Evolutionary conservation across 2,888 invertebrate species (phyloP).

Genomic region (Acanthosepion pharaonis): DNA sequence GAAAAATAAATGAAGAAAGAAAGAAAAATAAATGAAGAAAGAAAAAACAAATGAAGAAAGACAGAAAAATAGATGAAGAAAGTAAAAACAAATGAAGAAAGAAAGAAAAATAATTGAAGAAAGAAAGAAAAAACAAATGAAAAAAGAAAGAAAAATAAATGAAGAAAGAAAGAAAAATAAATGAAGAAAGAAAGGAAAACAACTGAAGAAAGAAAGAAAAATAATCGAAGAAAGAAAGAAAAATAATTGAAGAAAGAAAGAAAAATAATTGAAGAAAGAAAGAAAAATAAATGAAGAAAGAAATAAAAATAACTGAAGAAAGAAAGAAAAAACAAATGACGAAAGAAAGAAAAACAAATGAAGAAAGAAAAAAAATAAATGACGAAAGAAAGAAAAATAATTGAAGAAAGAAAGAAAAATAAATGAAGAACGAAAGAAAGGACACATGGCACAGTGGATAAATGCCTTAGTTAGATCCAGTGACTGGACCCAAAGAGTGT

Average conservation of each 20-base stretch:
- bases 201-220: background rate
- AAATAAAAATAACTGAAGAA: background rate
- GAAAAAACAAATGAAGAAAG: background rate
- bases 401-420: background rate
- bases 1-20: background rate
- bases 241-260: background rate
- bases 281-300: background rate
- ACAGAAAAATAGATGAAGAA: too few relatives aligned
- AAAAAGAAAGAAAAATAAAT: background rate
- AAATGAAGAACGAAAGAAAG: too few relatives aligned
- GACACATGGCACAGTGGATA: background rate
- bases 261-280: background rate
- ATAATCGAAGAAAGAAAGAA: background rate
- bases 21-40: background rate
- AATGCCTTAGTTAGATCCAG: too few relatives aligned
- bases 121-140: background rate
- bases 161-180: background rate
- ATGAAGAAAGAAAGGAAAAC: background rate
- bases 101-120: background rate
- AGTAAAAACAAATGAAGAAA: too few relatives aligned
- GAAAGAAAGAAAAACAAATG: background rate
- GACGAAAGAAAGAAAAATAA: background rate
- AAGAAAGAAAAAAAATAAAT: background rate
- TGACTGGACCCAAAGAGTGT: too few relatives aligned
- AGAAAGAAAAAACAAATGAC: background rate